Base-by-base conservation (phyloP, 1,140 invertebrate genomes). In the Formica selysi region DNA sequence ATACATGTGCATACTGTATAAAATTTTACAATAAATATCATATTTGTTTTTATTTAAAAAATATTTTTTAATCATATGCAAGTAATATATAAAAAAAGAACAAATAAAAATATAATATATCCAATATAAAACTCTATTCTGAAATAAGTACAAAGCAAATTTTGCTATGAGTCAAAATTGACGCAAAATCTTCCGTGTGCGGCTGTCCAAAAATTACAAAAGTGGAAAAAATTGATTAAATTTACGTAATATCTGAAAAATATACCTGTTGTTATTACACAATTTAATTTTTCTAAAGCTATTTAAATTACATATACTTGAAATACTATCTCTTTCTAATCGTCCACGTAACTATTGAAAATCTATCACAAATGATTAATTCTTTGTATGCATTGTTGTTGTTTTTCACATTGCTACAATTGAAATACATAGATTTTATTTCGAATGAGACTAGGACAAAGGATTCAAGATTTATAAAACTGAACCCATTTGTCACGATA, bases 401-500 rank as follows among this genome's bases (percentile, higher is more conserved):
- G 0, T 54, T 13, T 10, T 44, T 54, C 84, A 44, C 26, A 36
- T 6, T 7, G 3, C 10, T 0, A 22, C 71, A 62, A n/a, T 38
- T 16, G 13, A 64, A 41, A 13, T 51, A 32, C 32, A 10, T 1
- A 13, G 44, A 32, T 29, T n/a, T 36, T n/a, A 4, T 3, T 57
- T 16, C 1, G 6, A 5, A 26, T 7, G 22, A 2, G 16, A 38
- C 13, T 65, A 38, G 32, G 7, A 8, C 16, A 6, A 65, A 38
- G 32, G 3, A 76, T 41, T 29, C 4, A 61, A n/a, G 26, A 2
- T 44, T 62, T 32, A 62, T 62, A 62, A 76, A 76, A 76, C 36
- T 76, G 57, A 57, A 76, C 57, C 57, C 74, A 76, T 74, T 64
- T 76, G 26, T 29, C n/a, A 51, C 6, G 57, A 61, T 76, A 62